Percentiles rank a stretch among this genome's conserved stretches.
phyloP scores from a whole-genome alignment of 2,797 vertebrate species.

The Iguana delicatissima region DNA sequence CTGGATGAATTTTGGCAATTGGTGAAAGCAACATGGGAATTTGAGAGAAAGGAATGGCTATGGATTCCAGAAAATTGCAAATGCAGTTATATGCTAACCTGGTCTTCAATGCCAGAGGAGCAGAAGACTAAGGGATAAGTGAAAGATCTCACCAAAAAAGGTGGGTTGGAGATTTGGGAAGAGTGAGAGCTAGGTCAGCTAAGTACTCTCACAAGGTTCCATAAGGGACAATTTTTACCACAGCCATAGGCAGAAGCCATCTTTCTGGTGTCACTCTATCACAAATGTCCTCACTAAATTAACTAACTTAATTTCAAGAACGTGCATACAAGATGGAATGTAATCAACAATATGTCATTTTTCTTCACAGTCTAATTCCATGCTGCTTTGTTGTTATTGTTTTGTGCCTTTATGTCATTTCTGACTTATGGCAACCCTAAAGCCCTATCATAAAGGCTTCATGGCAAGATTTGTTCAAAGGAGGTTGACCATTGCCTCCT shows the following conservation, averaged over 20 bases:
- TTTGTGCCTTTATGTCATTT: too few species aligned
- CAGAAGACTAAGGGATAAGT: not conserved
- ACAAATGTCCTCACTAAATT: too few species aligned
- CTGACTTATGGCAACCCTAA: too few species aligned
- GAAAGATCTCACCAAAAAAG: not conserved
- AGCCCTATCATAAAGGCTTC: too few species aligned
- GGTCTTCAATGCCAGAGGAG: not conserved
- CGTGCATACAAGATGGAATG: not conserved
- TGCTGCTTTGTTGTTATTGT: too few species aligned
- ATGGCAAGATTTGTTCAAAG: too few species aligned
- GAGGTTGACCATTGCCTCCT: too few species aligned
- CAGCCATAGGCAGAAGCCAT: too few species aligned
- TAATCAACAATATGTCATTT: not conserved
- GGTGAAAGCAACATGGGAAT: not conserved
- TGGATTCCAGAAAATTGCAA: not conserved
- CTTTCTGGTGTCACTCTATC: too few species aligned
- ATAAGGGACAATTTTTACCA: too few species aligned
- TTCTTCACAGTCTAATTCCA: not conserved
- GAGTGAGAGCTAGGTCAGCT: not conserved
- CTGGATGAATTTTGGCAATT: not conserved
- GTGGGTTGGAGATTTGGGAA: not conserved
- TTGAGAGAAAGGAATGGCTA: not conserved
- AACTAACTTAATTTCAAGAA: not conserved
- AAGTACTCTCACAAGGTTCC: too few species aligned
- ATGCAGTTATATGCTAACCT: not conserved